Conservation (phyloP, 1,140 invertebrate genomes). For the Paraescarpia echinospica region DNA sequence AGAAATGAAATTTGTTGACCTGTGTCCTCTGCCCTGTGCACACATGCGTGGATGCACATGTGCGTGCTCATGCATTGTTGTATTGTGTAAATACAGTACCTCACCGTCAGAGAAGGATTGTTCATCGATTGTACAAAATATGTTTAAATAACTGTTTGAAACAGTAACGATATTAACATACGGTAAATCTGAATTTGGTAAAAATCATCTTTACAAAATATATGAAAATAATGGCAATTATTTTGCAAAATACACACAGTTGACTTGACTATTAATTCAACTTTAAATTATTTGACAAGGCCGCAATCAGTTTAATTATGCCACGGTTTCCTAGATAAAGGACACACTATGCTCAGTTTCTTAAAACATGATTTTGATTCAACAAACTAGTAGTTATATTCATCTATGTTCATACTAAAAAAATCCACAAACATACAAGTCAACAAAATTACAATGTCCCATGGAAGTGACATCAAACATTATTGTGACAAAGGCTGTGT, state of each 20-base stretch:
- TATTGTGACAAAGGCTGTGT: not conserved
- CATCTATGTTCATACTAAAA: too few species aligned
- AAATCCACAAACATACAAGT: too few species aligned
- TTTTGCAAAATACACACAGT: not conserved
- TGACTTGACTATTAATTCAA: not conserved
- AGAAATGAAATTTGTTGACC: too few species aligned
- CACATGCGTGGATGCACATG: not conserved
- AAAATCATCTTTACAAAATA: not conserved
- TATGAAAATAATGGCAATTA: not conserved
- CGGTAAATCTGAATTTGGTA: too few species aligned
- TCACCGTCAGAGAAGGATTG: too few species aligned
- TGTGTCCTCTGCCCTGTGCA: not conserved
- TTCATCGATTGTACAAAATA: too few species aligned
- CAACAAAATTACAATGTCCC: too few species aligned
- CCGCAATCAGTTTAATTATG: not conserved
- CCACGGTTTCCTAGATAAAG: not conserved
- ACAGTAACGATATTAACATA: too few species aligned
- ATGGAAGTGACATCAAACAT: not conserved
- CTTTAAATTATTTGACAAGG: not conserved
- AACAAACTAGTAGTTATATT: not conserved
- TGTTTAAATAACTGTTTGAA: too few species aligned
- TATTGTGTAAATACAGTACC: too few species aligned
- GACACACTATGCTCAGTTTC: not conserved
- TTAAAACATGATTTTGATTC: not conserved
- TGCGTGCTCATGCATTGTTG: too few species aligned